Conservation (phyloP, 2,888 invertebrate species). For the Clitarchus hookeri region DNA sequence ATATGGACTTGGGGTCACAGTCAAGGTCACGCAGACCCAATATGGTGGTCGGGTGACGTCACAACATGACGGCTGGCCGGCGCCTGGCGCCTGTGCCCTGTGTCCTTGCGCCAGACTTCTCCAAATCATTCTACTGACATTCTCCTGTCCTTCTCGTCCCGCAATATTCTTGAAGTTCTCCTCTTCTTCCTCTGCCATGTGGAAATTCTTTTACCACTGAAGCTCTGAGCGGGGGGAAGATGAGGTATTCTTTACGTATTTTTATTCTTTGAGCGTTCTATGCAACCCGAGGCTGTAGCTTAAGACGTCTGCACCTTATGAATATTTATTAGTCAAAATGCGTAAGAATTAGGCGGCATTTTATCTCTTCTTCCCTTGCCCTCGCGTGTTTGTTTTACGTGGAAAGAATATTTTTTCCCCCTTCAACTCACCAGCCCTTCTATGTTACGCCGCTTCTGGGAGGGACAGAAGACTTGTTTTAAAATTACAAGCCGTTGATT, state of each 20-base stretch:
- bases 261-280: not conserved
- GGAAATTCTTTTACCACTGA: not conserved
- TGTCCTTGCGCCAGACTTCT: too few species aligned
- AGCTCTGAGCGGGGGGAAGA: not conserved
- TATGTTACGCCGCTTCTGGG: not conserved
- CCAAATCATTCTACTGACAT: too few species aligned
- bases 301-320: not conserved
- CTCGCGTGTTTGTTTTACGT: not conserved
- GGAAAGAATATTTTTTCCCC: not conserved
- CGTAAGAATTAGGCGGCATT: constrained; percentile 14
- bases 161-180: too few species aligned
- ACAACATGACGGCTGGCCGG: too few species aligned
- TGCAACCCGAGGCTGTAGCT: not conserved
- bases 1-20: too few species aligned
- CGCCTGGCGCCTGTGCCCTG: too few species aligned
- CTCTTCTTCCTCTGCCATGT: too few species aligned
- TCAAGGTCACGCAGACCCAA: too few species aligned
- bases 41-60: too few species aligned
- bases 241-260: not conserved
- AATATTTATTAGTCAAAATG: constrained; percentile 1
- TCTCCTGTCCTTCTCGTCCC: too few species aligned
- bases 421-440: not conserved
- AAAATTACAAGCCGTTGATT: not conserved
- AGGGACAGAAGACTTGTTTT: not conserved
- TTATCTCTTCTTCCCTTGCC: not conserved